Base-by-base conservation (phyloP, 2,797 vertebrate species). In the Acanthurus leucopareius region DNA sequence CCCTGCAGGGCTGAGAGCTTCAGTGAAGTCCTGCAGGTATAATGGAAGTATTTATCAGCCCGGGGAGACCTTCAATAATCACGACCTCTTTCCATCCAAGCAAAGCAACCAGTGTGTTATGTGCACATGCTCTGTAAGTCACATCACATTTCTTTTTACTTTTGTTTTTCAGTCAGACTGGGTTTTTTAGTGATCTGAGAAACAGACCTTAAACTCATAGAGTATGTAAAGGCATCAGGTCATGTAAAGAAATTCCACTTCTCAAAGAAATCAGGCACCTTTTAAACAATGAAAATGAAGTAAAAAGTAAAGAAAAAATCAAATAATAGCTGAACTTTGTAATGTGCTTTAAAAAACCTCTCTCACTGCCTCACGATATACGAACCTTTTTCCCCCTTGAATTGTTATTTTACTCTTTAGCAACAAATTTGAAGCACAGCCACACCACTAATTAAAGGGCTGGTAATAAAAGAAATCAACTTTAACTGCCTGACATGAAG, bases 81-180 rank as follows among this genome's bases (percentile, higher is more conserved):
- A 87, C 0, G 95, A 97, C 76, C 95, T 98, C 38, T 97, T 98
- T 85, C 97, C 97, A 0, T 95, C 96, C 73, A 95, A 94, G 76
- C 96, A 96, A 79, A 93, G 95, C 38, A 97, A 97, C 89, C 98
- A 99, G 92, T 99, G 98, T 85, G 97, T 96, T 61, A 95, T 99
- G 94, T 99, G 98, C 94, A 97, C 96, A 67, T 99, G 98, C 80
- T 97, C 97, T 0, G 98, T 99, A 93, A 96, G 98, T 94, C 58
- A 3, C 40, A 25, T 52, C 54, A 35, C 1, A 13, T 69, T 70
- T 20, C 5, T 17, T 6, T 64, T 7, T 35, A 35, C 25, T 80
- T 60, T 17, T 4, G 0, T 45, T 74, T 54, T 32, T 44, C 32
- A 20, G n/a, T 72, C 42, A n/a, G 11, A 42, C 16, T 49, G 65